These are phyloP conservation scores for Drosophila tristis DNA, from an alignment of 1,140 invertebrate species.

Conservation along the genomic window DNA sequence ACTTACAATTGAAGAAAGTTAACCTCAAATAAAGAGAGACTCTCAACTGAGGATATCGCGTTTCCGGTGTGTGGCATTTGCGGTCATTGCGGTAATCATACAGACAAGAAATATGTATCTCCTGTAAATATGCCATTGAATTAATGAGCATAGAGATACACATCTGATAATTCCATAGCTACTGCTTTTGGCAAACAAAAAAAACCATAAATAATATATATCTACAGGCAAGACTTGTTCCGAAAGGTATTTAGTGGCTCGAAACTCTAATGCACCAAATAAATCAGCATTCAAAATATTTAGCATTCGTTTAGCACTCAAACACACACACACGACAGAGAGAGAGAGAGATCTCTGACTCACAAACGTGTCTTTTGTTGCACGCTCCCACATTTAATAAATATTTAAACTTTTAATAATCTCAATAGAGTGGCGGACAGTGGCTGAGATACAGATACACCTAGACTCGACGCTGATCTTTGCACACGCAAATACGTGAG, in stretches of 20 bases:
- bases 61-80: conserved; percentile 53
- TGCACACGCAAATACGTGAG: conserved; percentile 30
- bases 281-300: conserved; percentile 75
- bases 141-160: conserved; percentile 52
- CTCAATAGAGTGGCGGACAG: conserved; percentile 32
- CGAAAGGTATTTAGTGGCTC: conserved; percentile 70
- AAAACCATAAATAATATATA: conserved; percentile 35
- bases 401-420: conserved; percentile 78
- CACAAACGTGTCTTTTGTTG: conserved; percentile 75
- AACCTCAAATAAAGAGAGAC: conserved; percentile 26
- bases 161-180: conserved; percentile 42
- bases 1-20: conserved; percentile 68
- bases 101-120: conserved; percentile 4
- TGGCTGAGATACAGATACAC: background rate
- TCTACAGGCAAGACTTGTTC: conserved; percentile 35
- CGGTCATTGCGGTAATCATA: conserved; percentile 66
- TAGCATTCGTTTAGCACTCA: conserved; percentile 75
- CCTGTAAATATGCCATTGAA: conserved; percentile 38
- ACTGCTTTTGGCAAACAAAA: conserved; percentile 44
- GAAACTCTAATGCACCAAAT: conserved; percentile 73
- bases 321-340: conserved; percentile 1
- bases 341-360: conserved; percentile 57
- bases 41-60: conserved; percentile 59
- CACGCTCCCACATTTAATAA: conserved; percentile 81
- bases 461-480: conserved; percentile 29